These are phyloP conservation scores for Siniperca knerii DNA, from an alignment of 2,113 vertebrate genomes.

Conservation along the genomic window DNA sequence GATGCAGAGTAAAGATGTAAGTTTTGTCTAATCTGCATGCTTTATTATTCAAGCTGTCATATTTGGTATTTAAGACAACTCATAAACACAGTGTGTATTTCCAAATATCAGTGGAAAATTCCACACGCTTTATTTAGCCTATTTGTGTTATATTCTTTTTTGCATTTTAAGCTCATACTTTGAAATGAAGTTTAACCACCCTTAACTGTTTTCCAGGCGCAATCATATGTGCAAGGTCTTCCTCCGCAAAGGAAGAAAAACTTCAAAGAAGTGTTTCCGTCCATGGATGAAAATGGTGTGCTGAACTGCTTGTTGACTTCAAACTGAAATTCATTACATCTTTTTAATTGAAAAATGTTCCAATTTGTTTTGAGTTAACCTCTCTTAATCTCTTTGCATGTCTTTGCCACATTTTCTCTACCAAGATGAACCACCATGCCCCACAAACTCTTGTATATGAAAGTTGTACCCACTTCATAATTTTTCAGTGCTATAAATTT, in stretches of 20 bases:
- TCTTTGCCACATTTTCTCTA: neutral
- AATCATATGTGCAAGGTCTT: constrained; percentile 83
- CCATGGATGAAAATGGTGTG: constrained; percentile 76
- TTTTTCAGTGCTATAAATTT: neutral
- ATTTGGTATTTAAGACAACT: neutral
- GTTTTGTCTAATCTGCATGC: neutral
- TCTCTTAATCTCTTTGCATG: neutral
- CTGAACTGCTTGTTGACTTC: neutral
- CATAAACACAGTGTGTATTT: neutral
- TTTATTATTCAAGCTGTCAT: neutral
- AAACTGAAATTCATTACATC: neutral
- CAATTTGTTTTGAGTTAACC: neutral
- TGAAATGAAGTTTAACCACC: neutral
- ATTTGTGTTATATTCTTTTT: neutral
- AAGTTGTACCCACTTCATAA: neutral
- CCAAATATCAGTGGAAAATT: neutral
- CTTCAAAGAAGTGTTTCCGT: constrained; percentile 82
- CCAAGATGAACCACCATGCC: neutral
- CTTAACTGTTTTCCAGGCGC: constrained; percentile 78
- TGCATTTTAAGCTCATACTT: neutral
- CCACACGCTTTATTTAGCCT: neutral
- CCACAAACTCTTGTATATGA: neutral
- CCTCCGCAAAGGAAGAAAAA: constrained; percentile 83
- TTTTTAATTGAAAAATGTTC: too few relatives aligned
- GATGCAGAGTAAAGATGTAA: constrained; percentile 88